Percentiles rank a stretch among this genome's conserved stretches.
phyloP scores from a whole-genome alignment of 2,113 vertebrate species.

The Trichechus manatus region DNA sequence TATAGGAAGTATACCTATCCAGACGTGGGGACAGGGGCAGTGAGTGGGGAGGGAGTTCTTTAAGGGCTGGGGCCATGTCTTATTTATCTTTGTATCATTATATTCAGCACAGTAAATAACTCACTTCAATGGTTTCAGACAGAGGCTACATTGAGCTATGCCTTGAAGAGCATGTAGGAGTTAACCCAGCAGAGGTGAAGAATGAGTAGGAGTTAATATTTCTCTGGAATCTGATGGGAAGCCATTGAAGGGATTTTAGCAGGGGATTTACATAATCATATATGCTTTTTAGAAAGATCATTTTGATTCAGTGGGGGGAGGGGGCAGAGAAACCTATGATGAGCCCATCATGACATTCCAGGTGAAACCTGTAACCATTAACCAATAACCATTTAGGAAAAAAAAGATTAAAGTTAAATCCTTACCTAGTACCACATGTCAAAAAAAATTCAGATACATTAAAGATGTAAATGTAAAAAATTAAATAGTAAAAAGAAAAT shows the following conservation, averaged over 20 bases:
- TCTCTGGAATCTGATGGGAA: background rate
- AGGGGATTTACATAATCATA: background rate
- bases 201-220: background rate
- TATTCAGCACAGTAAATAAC: background rate
- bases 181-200: background rate
- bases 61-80: background rate
- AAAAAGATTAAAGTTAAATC: background rate
- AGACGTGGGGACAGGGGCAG: background rate
- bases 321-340: background rate
- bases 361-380: background rate
- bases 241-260: background rate
- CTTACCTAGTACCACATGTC: background rate
- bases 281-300: background rate
- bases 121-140: background rate
- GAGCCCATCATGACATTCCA: background rate
- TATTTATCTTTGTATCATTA: background rate
- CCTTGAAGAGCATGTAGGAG: background rate
- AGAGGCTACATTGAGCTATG: background rate
- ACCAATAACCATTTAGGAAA: background rate
- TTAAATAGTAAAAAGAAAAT: background rate
- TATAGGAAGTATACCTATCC: background rate
- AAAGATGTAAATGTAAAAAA: background rate
- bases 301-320: background rate
- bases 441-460: background rate
- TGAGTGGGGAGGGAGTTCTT: background rate